Conservation (phyloP, 2,113 vertebrate species). For the Microcebus lehilahytsara region DNA sequence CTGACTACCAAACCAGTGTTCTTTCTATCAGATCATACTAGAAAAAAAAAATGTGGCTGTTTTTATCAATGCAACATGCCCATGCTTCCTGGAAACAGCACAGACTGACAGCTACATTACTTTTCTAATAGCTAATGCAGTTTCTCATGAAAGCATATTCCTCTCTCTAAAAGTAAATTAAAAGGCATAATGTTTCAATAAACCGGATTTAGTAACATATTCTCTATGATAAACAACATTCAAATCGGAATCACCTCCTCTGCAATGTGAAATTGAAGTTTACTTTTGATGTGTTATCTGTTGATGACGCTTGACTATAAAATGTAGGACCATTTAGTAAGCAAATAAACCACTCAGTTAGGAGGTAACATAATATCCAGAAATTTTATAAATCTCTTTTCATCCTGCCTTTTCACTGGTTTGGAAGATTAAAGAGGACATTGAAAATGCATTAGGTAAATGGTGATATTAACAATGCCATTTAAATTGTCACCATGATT, state of each 20-base stretch:
- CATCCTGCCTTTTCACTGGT: conserved; percentile 30
- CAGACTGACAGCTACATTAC: not conserved
- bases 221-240: conserved; percentile 69
- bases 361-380: conserved; percentile 29
- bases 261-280: conserved; percentile 68
- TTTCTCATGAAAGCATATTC: conserved; percentile 52
- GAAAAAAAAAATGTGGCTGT: not conserved
- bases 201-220: conserved; percentile 69
- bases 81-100: not conserved
- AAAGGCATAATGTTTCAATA: conserved; percentile 71
- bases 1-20: not conserved
- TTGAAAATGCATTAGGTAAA: conserved; percentile 69
- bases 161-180: conserved; percentile 71
- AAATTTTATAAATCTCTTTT: conserved; percentile 68
- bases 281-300: conserved; percentile 65
- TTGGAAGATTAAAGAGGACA: conserved; percentile 63
- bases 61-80: not conserved
- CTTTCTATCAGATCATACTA: not conserved
- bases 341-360: conserved; percentile 65
- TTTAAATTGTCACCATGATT: conserved; percentile 39
- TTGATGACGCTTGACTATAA: conserved; percentile 61
- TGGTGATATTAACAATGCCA: conserved; percentile 52
- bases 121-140: conserved; percentile 61
- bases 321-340: conserved; percentile 63
- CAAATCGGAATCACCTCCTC: conserved; percentile 40